phyloP scores from a whole-genome alignment of 2,113 vertebrate species.

The Martes martes region DNA sequence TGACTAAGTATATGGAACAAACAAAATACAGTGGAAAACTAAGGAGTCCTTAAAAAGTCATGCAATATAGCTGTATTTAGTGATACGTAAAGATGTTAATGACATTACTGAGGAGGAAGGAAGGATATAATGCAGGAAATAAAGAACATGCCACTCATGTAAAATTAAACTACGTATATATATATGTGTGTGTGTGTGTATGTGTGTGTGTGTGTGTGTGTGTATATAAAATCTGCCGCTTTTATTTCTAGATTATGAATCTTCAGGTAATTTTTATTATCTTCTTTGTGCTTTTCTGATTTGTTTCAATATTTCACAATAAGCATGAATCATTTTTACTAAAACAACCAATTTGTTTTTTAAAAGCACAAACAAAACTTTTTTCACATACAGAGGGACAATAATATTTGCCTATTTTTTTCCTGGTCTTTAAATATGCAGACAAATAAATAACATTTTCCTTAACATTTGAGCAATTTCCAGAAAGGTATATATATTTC shows the following conservation, averaged over 20 bases:
- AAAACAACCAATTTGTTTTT: not conserved
- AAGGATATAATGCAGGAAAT: not conserved
- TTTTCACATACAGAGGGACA: not conserved
- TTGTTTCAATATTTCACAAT: not conserved
- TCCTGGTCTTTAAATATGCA: not conserved
- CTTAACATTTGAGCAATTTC: not conserved
- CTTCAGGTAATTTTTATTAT: not conserved
- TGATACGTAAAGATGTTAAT: not conserved
- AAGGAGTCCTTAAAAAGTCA: not conserved
- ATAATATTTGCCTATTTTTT: not conserved
- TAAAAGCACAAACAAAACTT: not conserved
- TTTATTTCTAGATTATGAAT: not conserved
- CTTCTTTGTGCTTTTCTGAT: slow-evolving; percentile 8
- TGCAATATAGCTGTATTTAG: not conserved
- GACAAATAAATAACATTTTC: not conserved
- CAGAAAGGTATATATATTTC: not conserved
- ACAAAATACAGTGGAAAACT: slow-evolving; percentile 38
- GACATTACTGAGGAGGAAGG: not conserved
- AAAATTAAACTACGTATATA: not conserved
- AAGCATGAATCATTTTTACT: not conserved
- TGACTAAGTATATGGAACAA: slow-evolving; percentile 27
- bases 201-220: not conserved
- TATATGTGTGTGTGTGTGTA: not conserved
- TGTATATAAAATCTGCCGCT: not conserved
- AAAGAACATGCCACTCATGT: not conserved